Percentiles rank a stretch among this genome's conserved stretches.
Evolutionary conservation across 2,888 invertebrate species (phyloP).

Genomic region (Himalopsyche japonica): DNA sequence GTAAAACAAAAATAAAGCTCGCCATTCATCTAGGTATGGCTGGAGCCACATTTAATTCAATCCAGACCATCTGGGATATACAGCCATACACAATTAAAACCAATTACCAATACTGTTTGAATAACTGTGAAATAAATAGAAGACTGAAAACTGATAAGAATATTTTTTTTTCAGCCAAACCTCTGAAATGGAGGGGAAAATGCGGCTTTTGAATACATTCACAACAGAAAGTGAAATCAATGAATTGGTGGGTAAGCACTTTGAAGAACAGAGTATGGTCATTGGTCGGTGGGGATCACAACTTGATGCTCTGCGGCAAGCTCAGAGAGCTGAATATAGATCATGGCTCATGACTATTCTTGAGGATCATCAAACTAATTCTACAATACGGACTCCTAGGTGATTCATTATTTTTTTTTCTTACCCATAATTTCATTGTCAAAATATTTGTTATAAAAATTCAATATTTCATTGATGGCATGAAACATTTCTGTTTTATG

Average conservation of each 20-base stretch:
- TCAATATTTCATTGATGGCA: no score
- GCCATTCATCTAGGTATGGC: no score
- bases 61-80: no score
- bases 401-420: constrained; percentile 42
- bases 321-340: constrained; percentile 84
- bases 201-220: constrained; percentile 75
- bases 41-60: no score
- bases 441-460: no score
- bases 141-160: background rate
- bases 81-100: no score
- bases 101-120: no score
- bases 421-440: background rate
- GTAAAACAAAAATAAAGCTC: no score
- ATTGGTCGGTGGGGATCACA: constrained; percentile 85
- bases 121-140: no score
- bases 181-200: constrained; percentile 85
- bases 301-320: constrained; percentile 80
- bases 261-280: constrained; percentile 81
- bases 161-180: constrained; percentile 65
- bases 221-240: constrained; percentile 86
- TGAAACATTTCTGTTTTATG: no score
- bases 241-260: constrained; percentile 77
- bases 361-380: constrained; percentile 68
- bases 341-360: constrained; percentile 86
- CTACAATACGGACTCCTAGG: constrained; percentile 59